Percentiles rank a stretch among this genome's conserved stretches.
These are phyloP conservation scores for Corbicula japonica DNA, from an alignment of 2,888 invertebrate species.

Conservation along the genomic window DNA sequence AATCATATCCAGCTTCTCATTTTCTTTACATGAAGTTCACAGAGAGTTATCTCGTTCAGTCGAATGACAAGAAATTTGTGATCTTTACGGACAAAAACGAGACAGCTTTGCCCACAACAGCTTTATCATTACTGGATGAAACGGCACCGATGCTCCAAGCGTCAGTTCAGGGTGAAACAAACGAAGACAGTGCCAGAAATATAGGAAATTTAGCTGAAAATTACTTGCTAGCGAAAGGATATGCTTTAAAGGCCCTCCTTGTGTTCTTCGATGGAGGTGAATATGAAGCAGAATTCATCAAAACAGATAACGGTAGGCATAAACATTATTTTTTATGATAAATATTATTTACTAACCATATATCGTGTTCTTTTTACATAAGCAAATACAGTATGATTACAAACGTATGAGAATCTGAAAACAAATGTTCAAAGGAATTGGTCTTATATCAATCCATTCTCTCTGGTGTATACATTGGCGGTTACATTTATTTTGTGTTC, in stretches of 20 bases:
- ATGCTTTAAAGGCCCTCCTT: neutral
- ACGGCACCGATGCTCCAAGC: neutral
- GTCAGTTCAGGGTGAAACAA: neutral
- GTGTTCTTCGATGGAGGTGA: slow-evolving; percentile 10
- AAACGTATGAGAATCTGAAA: too few relatives aligned
- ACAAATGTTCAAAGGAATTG: too few relatives aligned
- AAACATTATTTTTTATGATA: too few relatives aligned
- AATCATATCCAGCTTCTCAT: slow-evolving; percentile 7
- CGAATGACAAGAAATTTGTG: neutral
- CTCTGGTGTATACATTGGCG: too few relatives aligned
- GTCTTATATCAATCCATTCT: too few relatives aligned
- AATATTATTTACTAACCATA: too few relatives aligned
- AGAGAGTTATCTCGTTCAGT: neutral
- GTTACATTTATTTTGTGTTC: too few relatives aligned
- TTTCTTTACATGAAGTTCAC: neutral
- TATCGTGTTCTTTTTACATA: too few relatives aligned
- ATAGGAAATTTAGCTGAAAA: neutral
- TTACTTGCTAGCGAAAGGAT: neutral
- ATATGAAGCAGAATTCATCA: neutral
- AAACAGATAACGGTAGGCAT: neutral
- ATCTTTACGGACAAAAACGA: neutral
- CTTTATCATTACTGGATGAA: neutral
- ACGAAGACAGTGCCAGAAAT: neutral
- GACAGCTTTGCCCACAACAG: neutral
- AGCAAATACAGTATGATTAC: too few relatives aligned